Evolutionary conservation across 2,888 invertebrate species (phyloP), one percentile per base, ranked within the genome.

Genomic region (Drosophila neoperkinsi): DNA sequence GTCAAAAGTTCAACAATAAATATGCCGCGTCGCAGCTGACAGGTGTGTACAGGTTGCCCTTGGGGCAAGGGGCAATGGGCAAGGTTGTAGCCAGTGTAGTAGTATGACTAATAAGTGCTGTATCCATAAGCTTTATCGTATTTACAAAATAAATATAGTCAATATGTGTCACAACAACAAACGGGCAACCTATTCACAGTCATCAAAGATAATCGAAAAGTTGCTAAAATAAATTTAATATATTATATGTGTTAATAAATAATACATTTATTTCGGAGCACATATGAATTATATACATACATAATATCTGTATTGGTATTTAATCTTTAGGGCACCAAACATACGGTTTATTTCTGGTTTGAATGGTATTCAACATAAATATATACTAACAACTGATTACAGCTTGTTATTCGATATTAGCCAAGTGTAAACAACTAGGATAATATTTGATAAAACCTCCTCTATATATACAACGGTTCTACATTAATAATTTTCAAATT

Each of bases 1-100:
- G 93, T 57, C 88, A 91, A 63, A 81, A 81, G 41, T 93, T 93
- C 74, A 85, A 91, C 7, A 77, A 90, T 49, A 91, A 92, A 81
- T 90, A 91, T 59, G 90, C 90, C 69, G 84, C 87, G 18, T 84
- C 84, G 43, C 89, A 90, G 33, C 88, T 91, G 9, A 53, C 88
- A 83, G 91, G 92, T 91, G 79, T 84, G 81, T 59, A 16, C 16
- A 28, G 34, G n/a, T 63, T 49, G 4, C 56, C 53, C 50, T 57
- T 38, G 49, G 38, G 38, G 50, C 64, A 53, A 52, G 41, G 36
- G 31, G 7, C 41, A 36, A 49, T 56, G 28, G 69, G 57, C 34
- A 11, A 53, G 60, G 25, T 16, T 25, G 25, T 25, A 16, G 46
- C 16, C 52, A 34, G 18, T 34, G 16, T 41, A 33, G 16, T 28